Evolutionary conservation across 2,797 vertebrate genomes (phyloP).

Genomic region (Acanthurus lineatus): DNA sequence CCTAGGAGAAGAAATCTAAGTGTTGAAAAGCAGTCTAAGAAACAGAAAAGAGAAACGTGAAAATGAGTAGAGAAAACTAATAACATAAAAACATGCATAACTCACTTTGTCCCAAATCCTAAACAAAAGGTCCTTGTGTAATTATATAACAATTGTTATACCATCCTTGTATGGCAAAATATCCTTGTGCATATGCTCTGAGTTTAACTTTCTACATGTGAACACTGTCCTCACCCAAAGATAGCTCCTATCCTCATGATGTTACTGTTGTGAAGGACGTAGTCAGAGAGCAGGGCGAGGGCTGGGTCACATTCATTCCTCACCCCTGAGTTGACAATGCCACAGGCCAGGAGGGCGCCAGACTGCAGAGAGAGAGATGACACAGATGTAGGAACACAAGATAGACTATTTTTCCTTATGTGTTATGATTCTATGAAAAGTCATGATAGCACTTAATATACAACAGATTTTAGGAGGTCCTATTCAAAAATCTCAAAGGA

Average conservation of each 20-base stretch:
- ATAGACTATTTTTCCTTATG: neutral
- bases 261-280: slow-evolving; percentile 98
- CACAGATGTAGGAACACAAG: neutral
- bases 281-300: slow-evolving; percentile 95
- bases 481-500: neutral
- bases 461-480: neutral
- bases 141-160: neutral
- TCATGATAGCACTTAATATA: neutral
- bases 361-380: slow-evolving; percentile 84
- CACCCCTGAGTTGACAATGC: slow-evolving; percentile 97
- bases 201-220: no score
- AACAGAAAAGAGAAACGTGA: no score
- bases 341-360: slow-evolving; percentile 97
- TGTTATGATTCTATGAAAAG: neutral
- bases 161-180: neutral
- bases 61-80: neutral
- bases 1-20: neutral
- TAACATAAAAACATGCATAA: neutral
- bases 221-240: slow-evolving; percentile 90
- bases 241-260: slow-evolving; percentile 98
- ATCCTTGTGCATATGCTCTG: neutral
- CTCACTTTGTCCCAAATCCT: neutral
- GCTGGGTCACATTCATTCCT: slow-evolving; percentile 99
- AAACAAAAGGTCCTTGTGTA: neutral
- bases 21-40: neutral